A percentile compares a stretch with the other conserved stretches of the same genome.
phyloP scores from a whole-genome alignment of 2,888 invertebrate species.

The Ceratothoa steindachneri region DNA sequence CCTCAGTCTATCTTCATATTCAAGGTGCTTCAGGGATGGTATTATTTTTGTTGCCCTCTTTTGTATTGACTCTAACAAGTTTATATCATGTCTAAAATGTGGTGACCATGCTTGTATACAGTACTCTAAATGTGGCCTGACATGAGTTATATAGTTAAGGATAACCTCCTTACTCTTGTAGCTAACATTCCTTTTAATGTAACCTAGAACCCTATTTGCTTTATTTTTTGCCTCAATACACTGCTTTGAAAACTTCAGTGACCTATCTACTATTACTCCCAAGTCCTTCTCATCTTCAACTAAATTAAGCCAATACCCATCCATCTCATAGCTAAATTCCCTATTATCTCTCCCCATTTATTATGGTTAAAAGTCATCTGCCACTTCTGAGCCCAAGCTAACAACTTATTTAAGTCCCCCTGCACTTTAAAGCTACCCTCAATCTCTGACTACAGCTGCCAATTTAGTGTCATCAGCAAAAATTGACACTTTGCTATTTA shows the following conservation, averaged over 20 bases:
- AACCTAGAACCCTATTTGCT: neutral
- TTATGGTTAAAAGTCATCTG: too few relatives aligned
- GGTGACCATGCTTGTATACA: neutral
- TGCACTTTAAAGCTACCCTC: too few relatives aligned
- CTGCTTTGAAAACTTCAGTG: neutral
- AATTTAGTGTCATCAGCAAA: too few relatives aligned
- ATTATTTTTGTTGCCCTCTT: too few relatives aligned
- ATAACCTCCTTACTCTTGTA: neutral
- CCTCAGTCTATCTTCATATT: too few relatives aligned
- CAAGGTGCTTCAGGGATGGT: too few relatives aligned
- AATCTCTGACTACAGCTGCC: too few relatives aligned
- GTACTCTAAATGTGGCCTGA: neutral
- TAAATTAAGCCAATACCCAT: neutral
- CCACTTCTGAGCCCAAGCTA: too few relatives aligned
- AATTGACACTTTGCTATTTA: too few relatives aligned
- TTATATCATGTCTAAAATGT: neutral
- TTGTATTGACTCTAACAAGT: too few relatives aligned
- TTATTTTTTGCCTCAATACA: neutral
- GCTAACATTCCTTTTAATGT: neutral
- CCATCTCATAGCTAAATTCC: neutral
- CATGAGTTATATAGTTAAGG: neutral
- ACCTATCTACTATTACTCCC: neutral
- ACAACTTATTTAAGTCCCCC: too few relatives aligned
- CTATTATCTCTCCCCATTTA: neutral
- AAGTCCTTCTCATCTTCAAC: neutral